Conservation (phyloP, 2,888 invertebrate genomes). For the Dasypolia templi region DNA sequence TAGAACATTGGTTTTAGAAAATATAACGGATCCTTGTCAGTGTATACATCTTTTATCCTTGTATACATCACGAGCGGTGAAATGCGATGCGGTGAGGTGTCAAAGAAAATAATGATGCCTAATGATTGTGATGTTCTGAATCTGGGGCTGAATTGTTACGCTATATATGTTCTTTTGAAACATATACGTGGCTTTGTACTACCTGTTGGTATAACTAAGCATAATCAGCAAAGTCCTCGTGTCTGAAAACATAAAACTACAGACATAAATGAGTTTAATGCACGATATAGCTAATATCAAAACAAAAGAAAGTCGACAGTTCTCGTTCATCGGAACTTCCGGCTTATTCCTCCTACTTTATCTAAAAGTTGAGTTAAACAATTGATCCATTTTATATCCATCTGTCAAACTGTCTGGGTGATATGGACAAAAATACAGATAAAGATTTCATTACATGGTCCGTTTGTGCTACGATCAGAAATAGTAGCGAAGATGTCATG, state of each 20-base stretch:
- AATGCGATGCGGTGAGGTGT: no score
- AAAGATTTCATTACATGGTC: not conserved
- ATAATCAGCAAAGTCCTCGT: not conserved
- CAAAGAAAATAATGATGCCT: no score
- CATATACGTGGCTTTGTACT: no score
- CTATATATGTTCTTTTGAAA: not conserved
- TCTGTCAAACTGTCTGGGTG: slow-evolving; percentile 20
- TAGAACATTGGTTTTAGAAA: no score
- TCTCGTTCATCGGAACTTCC: not conserved
- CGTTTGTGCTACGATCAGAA: no score
- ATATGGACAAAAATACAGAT: not conserved
- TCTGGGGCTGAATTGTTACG: not conserved
- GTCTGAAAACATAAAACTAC: not conserved
- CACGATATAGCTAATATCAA: not conserved
- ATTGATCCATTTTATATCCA: not conserved
- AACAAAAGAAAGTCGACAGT: not conserved
- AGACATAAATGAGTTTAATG: not conserved
- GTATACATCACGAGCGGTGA: no score
- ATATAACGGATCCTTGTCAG: no score
- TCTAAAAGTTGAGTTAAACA: not conserved
- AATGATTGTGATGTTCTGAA: not conserved
- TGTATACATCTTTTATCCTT: no score
- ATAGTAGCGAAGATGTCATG: not conserved
- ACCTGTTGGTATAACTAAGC: not conserved
- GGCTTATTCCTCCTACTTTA: not conserved